Conservation (phyloP, 2,113 vertebrate species). For the Phalacrocorax aristotelis region DNA sequence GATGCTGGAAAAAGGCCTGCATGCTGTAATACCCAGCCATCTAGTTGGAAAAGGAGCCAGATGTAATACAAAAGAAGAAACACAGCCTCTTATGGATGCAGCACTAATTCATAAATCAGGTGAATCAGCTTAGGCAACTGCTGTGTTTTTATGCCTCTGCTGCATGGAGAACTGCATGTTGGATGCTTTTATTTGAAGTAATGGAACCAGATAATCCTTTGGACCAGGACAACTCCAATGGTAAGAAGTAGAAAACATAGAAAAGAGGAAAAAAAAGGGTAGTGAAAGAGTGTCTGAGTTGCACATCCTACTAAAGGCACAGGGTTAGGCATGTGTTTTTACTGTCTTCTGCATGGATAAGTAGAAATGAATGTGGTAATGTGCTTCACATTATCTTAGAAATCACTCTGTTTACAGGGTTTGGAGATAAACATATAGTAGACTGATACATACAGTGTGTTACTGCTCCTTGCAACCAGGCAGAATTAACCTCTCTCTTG, state of each 20-base stretch:
- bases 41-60: constrained; percentile 78
- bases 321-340: constrained; percentile 46
- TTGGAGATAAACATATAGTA: background rate
- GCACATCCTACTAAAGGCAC: constrained; percentile 10
- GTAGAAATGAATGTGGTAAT: constrained; percentile 14
- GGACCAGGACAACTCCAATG: constrained; percentile 78
- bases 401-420: constrained; percentile 36
- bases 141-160: constrained; percentile 61
- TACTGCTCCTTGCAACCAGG: background rate
- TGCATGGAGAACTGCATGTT: constrained; percentile 73
- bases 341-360: constrained; percentile 37
- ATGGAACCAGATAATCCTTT: constrained; percentile 79
- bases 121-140: constrained; percentile 70
- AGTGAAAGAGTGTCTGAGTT: constrained; percentile 47
- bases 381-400: constrained; percentile 36
- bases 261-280: background rate
- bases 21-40: constrained; percentile 77
- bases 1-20: constrained; percentile 79
- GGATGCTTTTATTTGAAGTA: constrained; percentile 67
- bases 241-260: constrained; percentile 75
- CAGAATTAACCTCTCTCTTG: background rate
- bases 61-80: constrained; percentile 79
- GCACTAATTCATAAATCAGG: constrained; percentile 78
- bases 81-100: constrained; percentile 76
- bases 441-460: background rate